These are phyloP conservation scores for Sebastiscus tertius DNA, from an alignment of 2,797 vertebrate genomes.

Conservation along the genomic window DNA sequence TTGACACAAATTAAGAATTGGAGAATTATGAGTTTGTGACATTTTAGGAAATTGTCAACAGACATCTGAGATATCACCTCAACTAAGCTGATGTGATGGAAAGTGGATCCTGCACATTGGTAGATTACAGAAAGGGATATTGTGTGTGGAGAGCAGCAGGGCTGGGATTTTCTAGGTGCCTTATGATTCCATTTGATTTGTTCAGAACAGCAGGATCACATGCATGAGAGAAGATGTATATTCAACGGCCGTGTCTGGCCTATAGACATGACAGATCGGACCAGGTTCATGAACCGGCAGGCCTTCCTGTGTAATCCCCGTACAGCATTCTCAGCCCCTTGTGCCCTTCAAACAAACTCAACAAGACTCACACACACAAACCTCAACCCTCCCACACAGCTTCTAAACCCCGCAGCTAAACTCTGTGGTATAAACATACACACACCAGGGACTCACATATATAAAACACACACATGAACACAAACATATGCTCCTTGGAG, in stretches of 20 bases:
- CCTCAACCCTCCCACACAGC: slow-evolving; percentile 57
- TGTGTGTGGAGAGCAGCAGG: background rate
- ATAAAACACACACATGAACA: slow-evolving; percentile 52
- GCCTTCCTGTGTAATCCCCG: slow-evolving; percentile 37
- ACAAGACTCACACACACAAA: slow-evolving; percentile 27
- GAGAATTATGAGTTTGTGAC: background rate
- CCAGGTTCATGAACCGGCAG: slow-evolving; percentile 26
- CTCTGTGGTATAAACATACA: slow-evolving; percentile 36
- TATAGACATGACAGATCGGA: slow-evolving; percentile 13
- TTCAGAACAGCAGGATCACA: background rate
- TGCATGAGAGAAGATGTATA: slow-evolving; percentile 4
- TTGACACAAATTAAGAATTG: background rate
- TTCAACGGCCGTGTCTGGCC: slow-evolving; percentile 14
- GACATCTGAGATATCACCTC: background rate
- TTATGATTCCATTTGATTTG: background rate
- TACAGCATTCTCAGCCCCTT: slow-evolving; percentile 14
- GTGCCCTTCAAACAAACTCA: slow-evolving; percentile 51
- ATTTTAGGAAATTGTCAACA: background rate
- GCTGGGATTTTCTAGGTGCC: background rate
- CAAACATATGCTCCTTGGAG: slow-evolving; percentile 42
- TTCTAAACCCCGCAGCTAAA: slow-evolving; percentile 39
- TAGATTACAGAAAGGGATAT: background rate
- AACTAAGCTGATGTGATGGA: background rate
- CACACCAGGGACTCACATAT: slow-evolving; percentile 42
- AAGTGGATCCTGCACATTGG: background rate